Evolutionary conservation across 2,888 invertebrate genomes (phyloP), one percentile per base, ranked within the genome.

Genomic region (Opisthograptis luteolata): DNA sequence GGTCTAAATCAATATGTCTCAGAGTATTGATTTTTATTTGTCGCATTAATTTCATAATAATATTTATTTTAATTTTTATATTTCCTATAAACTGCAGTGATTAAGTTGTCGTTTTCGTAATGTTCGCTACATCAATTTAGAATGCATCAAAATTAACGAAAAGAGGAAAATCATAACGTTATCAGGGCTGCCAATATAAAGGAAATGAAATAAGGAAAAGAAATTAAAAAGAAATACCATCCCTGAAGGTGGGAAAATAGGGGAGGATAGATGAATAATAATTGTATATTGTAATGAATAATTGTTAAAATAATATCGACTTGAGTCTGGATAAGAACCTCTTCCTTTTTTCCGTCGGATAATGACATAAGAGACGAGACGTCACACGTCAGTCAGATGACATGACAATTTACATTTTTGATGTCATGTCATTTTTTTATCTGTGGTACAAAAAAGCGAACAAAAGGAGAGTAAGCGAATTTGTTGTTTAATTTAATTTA

Each of bases 121-220:
- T 1, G 7, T 22, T 22, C 22, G 6, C 1, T 22, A n/a, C 2
- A 1, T 4, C 3, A 6, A 22, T 6, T 22, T n/a, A 22, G 22
- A 2, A 22, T 22, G 1, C 24, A 24, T 10, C 20, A 25, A 3
- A 25, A 9, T 0, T 9, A 25, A 25, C 10, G 1, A 1, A 2
- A n/a, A 17, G 0, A 51, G 25, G 5, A 51, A 15, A 13, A 63
- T 47, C 62, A 10, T 60, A 66, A 73, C 71, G 66, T 46, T 48
- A 43, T 52, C 68, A 61, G 40, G 45, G 13, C 55, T 47, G 44
- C 72, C 73, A 72, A 66, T 64, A 40, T 45, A 9, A 14, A 14
- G 43, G 19, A 32, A 27, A 24, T 30, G 49, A 58, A 59, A 62
- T 3, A n/a, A 13, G n/a, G 12, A 30, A 34, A 12, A 19, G 32